A percentile compares a stretch with the other conserved stretches of the same genome.
phyloP scores from a whole-genome alignment of 2,888 invertebrate species.

The Xestia sexstrigata region DNA sequence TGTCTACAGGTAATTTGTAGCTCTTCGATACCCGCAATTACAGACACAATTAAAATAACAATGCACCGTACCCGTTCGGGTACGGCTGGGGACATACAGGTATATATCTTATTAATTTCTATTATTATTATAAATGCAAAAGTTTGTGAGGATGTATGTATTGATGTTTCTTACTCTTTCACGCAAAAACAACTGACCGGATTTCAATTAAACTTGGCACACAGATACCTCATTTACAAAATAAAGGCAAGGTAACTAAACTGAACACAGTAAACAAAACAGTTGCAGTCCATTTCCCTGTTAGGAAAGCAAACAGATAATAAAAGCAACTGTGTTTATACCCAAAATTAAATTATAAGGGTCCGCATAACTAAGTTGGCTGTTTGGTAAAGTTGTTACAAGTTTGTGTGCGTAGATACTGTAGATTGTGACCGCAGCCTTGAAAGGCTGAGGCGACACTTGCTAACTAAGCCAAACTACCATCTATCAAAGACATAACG shows the following conservation, averaged over 20 bases:
- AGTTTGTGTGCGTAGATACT: conserved; percentile 46
- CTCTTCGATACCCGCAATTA: too few species aligned
- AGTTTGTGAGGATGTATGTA: too few species aligned
- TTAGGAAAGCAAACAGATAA: conserved; percentile 24
- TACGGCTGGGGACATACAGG: too few species aligned
- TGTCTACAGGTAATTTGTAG: too few species aligned
- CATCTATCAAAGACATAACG: conserved; percentile 58
- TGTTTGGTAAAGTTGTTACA: conserved; percentile 52
- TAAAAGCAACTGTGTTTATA: conserved; percentile 23
- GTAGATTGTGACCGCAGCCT: conserved; percentile 47
- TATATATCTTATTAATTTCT: too few species aligned
- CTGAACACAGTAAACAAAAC: not conserved
- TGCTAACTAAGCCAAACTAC: conserved; percentile 46
- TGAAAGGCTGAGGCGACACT: conserved; percentile 38
- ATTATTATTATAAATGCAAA: too few species aligned
- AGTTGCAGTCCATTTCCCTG: conserved; percentile 15
- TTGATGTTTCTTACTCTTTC: too few species aligned
- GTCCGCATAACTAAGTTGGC: conserved; percentile 44
- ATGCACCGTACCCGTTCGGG: too few species aligned
- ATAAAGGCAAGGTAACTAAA: not conserved
- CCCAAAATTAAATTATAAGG: conserved; percentile 54
- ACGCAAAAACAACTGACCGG: too few species aligned
- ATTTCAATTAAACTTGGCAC: too few species aligned
- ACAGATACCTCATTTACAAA: too few species aligned
- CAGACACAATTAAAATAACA: too few species aligned